These are phyloP conservation scores for Penaeus chinensis DNA, from an alignment of 1,140 invertebrate species.

Conservation along the genomic window DNA sequence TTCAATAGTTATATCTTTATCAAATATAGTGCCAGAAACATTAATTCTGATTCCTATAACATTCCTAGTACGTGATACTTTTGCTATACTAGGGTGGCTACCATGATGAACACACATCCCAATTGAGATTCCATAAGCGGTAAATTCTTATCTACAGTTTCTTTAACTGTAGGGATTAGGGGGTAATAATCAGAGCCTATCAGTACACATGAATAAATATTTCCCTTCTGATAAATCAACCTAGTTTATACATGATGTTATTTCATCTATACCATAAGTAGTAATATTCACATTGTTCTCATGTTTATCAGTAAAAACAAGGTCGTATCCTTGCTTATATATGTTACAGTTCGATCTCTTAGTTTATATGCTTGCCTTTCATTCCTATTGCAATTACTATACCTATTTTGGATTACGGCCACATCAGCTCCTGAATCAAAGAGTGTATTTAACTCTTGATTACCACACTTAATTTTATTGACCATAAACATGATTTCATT, in stretches of 20 bases:
- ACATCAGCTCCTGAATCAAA: slow-evolving; percentile 27
- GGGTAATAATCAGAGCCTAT: slow-evolving; percentile 27
- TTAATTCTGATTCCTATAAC: slow-evolving; percentile 1
- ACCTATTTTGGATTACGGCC: slow-evolving; percentile 16
- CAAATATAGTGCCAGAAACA: background rate
- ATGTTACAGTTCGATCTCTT: slow-evolving; percentile 18
- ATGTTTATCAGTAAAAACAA: slow-evolving; percentile 19
- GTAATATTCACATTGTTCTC: slow-evolving; percentile 12
- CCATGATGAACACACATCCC: slow-evolving; percentile 12
- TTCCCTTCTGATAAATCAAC: background rate
- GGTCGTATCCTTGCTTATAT: slow-evolving; percentile 1
- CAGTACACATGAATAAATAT: background rate
- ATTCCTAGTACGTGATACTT: background rate
- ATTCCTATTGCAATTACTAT: background rate
- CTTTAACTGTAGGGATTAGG: slow-evolving; percentile 4
- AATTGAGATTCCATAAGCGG: slow-evolving; percentile 17
- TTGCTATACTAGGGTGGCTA: background rate
- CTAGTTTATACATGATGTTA: background rate
- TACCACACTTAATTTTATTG: background rate
- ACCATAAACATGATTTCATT: too few relatives aligned
- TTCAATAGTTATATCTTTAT: slow-evolving; percentile 11
- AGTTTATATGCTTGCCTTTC: slow-evolving; percentile 18
- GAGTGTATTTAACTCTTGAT: slow-evolving; percentile 8
- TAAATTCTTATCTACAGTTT: slow-evolving; percentile 22
- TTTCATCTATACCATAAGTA: background rate